Evolutionary conservation across 2,113 vertebrate genomes (phyloP), one percentile per base, ranked within the genome.

Genomic region (Platichthys flesus): DNA sequence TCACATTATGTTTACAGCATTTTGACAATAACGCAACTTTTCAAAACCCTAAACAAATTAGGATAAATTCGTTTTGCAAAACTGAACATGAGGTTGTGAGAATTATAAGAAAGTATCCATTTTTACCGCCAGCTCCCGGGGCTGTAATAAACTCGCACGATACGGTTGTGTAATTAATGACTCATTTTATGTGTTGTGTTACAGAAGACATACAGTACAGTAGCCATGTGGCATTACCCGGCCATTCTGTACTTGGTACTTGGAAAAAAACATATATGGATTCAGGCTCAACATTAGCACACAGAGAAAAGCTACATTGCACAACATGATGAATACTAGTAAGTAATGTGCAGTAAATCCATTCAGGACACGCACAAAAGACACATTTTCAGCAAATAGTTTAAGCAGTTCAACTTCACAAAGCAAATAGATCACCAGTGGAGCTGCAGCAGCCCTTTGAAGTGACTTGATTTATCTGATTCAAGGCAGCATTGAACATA

Each of bases 231-330:
- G 13, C 40, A 13, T 2, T 2, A 42, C 3, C 12, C 40, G 13
- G 40, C 20, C 45, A 26, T 5, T 13, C 21, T 56, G 21, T 51
- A 42, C 8, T 47, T 16, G 45, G 15, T 21, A 14, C 0, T 14
- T 10, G 10, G 4, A 31, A 67, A 51, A 72, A 28, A 57, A 8
- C 16, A 16, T 55, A 51, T 52, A 28, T 58, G 40, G 69, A 65
- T 73, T 13, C 55, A 61, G 47, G 51, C 56, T 35, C 49, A 14
- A 51, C 20, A 52, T 56, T 52, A 66, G 52, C 56, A 42, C 51
- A 42, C 26, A 23, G 18, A 7, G 49, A 56, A 72, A 56, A 49
- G 55, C 24, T 9, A 20, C 16, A 20, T 21, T 2, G 20, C 55
- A 54, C 28, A 47, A n/a, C 40, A 13, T 63, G 74, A 28, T 55